Percentiles rank a stretch among this genome's conserved stretches.
Conservation (phyloP, 2,113 vertebrate species). For the Brachypteracias leptosomus region DNA sequence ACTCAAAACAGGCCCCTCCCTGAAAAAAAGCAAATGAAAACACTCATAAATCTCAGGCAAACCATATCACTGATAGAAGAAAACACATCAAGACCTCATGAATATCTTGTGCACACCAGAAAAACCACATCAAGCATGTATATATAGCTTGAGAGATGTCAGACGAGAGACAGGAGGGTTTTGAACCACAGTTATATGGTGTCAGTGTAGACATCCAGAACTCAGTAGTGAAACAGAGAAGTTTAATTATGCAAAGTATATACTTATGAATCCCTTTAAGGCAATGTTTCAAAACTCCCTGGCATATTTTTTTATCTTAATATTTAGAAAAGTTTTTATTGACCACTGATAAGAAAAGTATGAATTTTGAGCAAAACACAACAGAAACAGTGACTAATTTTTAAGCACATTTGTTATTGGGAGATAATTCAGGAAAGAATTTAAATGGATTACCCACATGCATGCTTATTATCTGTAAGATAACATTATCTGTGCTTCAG, state of each 20-base stretch:
- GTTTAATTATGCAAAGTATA: not conserved
- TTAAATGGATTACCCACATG: not conserved
- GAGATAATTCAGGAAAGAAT: not conserved
- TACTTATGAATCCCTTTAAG: not conserved
- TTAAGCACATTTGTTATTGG: not conserved
- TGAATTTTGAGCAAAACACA: not conserved
- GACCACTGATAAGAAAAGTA: not conserved
- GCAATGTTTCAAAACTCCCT: not conserved
- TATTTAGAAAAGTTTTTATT: not conserved
- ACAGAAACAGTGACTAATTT: not conserved
- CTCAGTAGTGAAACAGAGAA: not conserved
- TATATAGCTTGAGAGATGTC: not conserved
- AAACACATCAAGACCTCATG: constrained; percentile 3
- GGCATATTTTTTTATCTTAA: not conserved
- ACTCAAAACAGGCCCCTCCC: constrained; percentile 20
- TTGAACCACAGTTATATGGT: not conserved
- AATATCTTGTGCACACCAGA: constrained; percentile 14
- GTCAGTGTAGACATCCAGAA: not conserved
- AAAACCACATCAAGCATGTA: constrained; percentile 33
- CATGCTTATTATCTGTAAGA: not conserved
- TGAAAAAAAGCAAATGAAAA: constrained; percentile 35
- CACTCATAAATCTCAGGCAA: not conserved
- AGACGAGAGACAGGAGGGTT: not conserved
- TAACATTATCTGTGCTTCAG: not conserved
- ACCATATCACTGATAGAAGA: constrained; percentile 22